phyloP scores from a whole-genome alignment of 2,797 vertebrate genomes.

The Labroides dimidiatus region DNA sequence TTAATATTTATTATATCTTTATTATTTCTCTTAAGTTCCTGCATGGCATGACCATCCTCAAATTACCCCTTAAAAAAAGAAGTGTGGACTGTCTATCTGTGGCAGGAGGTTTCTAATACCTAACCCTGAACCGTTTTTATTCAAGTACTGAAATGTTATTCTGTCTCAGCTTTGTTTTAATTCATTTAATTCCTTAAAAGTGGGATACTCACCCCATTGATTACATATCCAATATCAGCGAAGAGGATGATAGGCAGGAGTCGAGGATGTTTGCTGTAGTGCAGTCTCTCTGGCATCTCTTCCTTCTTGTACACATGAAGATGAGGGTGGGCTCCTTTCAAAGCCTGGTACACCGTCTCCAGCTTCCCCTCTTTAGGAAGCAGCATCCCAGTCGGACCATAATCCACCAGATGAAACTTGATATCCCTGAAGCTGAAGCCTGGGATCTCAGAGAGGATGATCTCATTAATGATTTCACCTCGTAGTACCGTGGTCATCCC shows the following conservation, averaged over 20 bases:
- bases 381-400: constrained; percentile 86
- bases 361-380: constrained; percentile 87
- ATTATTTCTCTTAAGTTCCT: too few relatives aligned
- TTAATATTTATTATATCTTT: too few relatives aligned
- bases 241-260: constrained; percentile 57
- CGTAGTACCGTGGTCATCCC: constrained; percentile 86
- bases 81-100: too few relatives aligned
- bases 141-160: too few relatives aligned
- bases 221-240: constrained; percentile 81
- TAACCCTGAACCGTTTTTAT: too few relatives aligned
- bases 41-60: too few relatives aligned
- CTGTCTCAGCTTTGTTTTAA: too few relatives aligned
- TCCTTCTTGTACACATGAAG: constrained; percentile 89
- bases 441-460: constrained; percentile 72
- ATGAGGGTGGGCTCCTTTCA: constrained; percentile 84
- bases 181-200: background rate
- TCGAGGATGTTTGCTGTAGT: constrained; percentile 75
- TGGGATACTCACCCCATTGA: constrained; percentile 60
- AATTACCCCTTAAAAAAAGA: too few relatives aligned
- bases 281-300: constrained; percentile 82
- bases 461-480: constrained; percentile 63
- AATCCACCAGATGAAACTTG: constrained; percentile 88
- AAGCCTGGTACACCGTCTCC: constrained; percentile 84
- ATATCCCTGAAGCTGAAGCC: constrained; percentile 87
- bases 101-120: too few relatives aligned